Percentiles rank a stretch among this genome's conserved stretches.
These are phyloP conservation scores for Balanococcus diminutus DNA, from an alignment of 2,888 invertebrate genomes.

Conservation along the genomic window DNA sequence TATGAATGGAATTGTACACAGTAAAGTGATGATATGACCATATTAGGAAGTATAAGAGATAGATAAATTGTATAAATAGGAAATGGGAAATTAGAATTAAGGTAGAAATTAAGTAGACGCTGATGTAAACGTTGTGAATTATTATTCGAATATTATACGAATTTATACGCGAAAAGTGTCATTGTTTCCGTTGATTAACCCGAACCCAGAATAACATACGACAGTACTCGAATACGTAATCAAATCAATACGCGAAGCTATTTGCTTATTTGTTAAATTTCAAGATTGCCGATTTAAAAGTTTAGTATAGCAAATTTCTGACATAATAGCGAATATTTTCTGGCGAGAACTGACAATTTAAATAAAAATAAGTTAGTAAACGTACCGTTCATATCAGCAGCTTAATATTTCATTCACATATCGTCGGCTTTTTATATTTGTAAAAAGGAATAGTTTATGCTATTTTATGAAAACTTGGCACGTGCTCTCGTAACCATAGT, in stretches of 20 bases:
- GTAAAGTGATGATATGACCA: too few species aligned
- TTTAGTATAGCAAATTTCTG: not conserved
- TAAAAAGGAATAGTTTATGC: constrained; percentile 27
- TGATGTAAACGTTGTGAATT: too few species aligned
- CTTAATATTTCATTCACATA: constrained; percentile 37
- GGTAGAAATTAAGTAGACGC: too few species aligned
- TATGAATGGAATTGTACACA: too few species aligned
- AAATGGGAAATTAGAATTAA: too few species aligned
- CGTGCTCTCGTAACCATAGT: constrained; percentile 4
- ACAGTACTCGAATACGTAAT: not conserved
- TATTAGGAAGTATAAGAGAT: too few species aligned
- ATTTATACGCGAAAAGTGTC: too few species aligned
- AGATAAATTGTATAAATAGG: too few species aligned
- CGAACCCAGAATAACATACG: too few species aligned
- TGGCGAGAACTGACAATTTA: not conserved
- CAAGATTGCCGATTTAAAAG: not conserved
- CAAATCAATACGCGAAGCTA: not conserved
- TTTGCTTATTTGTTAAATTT: not conserved
- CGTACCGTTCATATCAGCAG: not conserved
- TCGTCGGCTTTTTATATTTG: constrained; percentile 25
- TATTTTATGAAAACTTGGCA: constrained; percentile 29
- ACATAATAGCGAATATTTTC: not conserved
- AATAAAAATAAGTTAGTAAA: constrained; percentile 23
- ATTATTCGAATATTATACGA: too few species aligned
- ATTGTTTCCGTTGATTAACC: too few species aligned